Evolutionary conservation across 2,797 vertebrate species (phyloP).

Genomic region (Heteromormyrus szaboi): DNA sequence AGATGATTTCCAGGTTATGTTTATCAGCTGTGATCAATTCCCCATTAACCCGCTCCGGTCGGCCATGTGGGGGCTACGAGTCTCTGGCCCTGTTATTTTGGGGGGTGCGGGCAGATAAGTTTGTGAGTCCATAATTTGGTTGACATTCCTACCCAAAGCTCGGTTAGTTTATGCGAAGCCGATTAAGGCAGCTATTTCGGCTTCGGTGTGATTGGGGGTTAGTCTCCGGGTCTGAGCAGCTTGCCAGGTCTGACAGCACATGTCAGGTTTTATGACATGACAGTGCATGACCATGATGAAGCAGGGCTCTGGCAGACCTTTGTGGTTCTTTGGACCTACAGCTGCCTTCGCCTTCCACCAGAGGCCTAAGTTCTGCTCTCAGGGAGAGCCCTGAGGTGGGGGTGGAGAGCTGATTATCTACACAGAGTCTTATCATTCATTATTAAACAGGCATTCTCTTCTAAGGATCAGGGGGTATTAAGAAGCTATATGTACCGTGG

Average conservation of each 20-base stretch:
- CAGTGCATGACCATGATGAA: neutral
- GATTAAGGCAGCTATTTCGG: neutral
- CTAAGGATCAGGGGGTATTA: neutral
- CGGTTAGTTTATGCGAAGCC: neutral
- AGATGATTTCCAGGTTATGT: neutral
- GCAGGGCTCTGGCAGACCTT: neutral
- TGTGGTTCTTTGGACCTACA: neutral
- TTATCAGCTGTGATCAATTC: neutral
- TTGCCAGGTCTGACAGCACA: too few relatives aligned
- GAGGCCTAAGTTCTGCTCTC: neutral
- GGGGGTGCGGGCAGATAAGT: neutral
- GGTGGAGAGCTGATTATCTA: neutral
- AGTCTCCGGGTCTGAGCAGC: neutral
- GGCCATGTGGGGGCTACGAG: neutral
- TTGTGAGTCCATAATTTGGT: neutral
- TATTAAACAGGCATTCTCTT: neutral
- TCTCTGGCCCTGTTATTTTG: neutral
- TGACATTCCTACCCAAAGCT: neutral
- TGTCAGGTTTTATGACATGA: too few relatives aligned
- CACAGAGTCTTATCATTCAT: neutral
- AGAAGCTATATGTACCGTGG: neutral
- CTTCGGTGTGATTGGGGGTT: neutral
- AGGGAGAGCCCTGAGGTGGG: neutral
- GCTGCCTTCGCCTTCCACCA: neutral
- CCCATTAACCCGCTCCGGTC: neutral